phyloP scores from a whole-genome alignment of 2,113 vertebrate genomes.

The Procapra przewalskii region DNA sequence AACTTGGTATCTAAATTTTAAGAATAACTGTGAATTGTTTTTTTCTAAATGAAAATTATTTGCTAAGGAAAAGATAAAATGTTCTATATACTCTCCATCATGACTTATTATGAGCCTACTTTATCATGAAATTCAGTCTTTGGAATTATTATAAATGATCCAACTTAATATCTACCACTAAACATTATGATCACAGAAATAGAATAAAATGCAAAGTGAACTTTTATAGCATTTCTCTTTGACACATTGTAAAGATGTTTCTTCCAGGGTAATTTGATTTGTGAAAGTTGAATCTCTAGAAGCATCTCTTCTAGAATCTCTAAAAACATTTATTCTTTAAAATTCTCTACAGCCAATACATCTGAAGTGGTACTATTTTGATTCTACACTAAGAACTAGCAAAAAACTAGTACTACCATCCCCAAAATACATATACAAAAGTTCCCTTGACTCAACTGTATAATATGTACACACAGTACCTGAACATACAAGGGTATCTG shows the following conservation, averaged over 20 bases:
- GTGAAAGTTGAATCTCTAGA: neutral
- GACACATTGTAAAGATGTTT: neutral
- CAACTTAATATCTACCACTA: neutral
- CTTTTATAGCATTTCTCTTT: neutral
- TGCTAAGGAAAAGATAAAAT: neutral
- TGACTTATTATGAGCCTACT: neutral
- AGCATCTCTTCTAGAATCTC: neutral
- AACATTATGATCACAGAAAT: neutral
- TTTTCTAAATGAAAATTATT: neutral
- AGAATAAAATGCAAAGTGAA: neutral
- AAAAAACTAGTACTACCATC: neutral
- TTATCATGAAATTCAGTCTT: neutral
- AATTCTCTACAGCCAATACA: neutral
- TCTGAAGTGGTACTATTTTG: neutral
- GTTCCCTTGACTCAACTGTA: neutral
- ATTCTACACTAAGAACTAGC: neutral
- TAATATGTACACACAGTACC: fast-evolving
- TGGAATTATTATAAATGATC: neutral
- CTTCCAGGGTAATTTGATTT: neutral
- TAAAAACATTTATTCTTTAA: neutral
- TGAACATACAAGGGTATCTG: neutral
- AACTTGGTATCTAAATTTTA: neutral
- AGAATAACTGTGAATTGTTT: neutral
- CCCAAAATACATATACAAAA: neutral
- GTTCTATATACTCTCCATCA: neutral